Conservation (phyloP, 2,888 invertebrate genomes). For the Smittia aterrima region DNA sequence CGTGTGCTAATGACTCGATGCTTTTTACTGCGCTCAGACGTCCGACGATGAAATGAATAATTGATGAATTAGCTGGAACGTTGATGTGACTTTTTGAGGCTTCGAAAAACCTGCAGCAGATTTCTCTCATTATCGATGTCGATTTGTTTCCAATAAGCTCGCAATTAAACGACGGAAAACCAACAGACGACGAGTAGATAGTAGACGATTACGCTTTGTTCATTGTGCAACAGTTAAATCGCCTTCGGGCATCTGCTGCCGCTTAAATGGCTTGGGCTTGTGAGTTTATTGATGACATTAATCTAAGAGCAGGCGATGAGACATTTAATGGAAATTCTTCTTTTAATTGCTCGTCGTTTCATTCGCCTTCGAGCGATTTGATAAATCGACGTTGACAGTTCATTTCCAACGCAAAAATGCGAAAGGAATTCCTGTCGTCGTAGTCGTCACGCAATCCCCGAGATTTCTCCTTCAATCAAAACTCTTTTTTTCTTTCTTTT, state of each 20-base stretch:
- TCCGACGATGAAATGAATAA: too few relatives aligned
- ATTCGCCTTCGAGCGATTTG: neutral
- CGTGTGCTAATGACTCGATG: too few relatives aligned
- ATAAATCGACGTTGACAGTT: neutral
- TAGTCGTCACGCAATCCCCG: too few relatives aligned
- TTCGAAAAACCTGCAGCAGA: too few relatives aligned
- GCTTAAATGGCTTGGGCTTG: neutral
- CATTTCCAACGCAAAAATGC: neutral
- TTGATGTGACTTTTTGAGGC: too few relatives aligned
- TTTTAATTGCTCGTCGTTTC: neutral
- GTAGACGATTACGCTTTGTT: neutral
- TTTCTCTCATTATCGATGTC: neutral
- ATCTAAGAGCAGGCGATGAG: neutral
- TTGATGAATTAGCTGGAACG: too few relatives aligned
- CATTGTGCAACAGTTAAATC: constrained; percentile 8
- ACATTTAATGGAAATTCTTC: constrained; percentile 11
- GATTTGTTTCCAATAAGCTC: neutral
- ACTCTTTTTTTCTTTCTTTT: too few relatives aligned
- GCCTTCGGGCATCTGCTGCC: neutral
- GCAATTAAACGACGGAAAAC: too few relatives aligned
- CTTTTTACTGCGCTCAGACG: too few relatives aligned
- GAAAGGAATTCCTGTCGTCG: too few relatives aligned
- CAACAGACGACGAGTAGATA: neutral
- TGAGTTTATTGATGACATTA: constrained; percentile 12
- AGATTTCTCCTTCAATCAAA: too few relatives aligned